A percentile compares a stretch with the other conserved stretches of the same genome.
Evolutionary conservation across 1,140 invertebrate species (phyloP).

Genomic region (Acromyrmex charruanus): DNA sequence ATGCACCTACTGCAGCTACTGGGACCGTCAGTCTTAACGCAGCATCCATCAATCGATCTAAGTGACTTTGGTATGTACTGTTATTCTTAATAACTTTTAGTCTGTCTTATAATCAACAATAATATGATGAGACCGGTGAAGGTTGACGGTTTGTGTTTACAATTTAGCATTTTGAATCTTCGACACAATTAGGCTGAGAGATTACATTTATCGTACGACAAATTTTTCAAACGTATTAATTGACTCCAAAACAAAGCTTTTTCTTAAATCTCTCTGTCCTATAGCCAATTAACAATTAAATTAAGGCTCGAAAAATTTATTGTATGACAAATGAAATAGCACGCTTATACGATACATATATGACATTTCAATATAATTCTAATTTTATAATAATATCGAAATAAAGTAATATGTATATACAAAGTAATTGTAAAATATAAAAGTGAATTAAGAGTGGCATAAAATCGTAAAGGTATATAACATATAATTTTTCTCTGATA

Average conservation of each 20-base stretch:
- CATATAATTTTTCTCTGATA: too few species aligned
- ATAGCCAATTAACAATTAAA: too few species aligned
- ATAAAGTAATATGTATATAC: background rate
- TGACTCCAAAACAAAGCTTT: too few species aligned
- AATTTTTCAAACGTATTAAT: too few species aligned
- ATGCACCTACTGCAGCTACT: conserved; percentile 67
- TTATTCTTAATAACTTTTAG: background rate
- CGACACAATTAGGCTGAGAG: background rate
- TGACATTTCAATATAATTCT: too few species aligned
- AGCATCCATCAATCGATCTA: conserved; percentile 65
- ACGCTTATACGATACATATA: too few species aligned
- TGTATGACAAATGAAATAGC: too few species aligned
- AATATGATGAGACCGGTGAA: background rate
- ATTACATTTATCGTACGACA: too few species aligned
- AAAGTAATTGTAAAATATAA: background rate
- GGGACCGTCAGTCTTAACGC: conserved; percentile 63
- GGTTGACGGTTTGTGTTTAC: background rate
- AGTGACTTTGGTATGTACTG: conserved; percentile 68
- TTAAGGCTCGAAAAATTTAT: too few species aligned
- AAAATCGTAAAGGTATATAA: too few species aligned
- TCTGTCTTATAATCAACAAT: background rate
- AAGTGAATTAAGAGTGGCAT: background rate
- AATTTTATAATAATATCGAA: background rate
- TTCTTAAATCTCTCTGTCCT: too few species aligned
- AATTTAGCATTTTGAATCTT: background rate